Evolutionary conservation across 2,113 vertebrate species (phyloP), one percentile per base, ranked within the genome.

Genomic region (Heterotilapia buettikoferi): DNA sequence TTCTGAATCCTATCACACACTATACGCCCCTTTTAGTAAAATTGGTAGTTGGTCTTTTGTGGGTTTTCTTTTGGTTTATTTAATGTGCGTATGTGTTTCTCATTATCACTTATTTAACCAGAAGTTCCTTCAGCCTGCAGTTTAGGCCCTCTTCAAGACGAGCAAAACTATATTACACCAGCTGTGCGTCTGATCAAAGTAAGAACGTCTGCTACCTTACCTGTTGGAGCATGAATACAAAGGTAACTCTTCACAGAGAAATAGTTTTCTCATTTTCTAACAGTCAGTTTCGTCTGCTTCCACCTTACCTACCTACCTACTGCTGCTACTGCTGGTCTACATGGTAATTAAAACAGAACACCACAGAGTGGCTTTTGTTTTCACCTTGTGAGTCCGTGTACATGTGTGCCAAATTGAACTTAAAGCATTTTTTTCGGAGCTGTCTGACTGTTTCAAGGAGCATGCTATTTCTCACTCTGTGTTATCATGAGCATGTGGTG

Each of bases 361-460:
- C 45, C 9, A n/a, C 73, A 78, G 73, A 50, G 73, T 13, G 26
- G 16, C 26, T 78, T 52, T 78, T 50, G 73, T 78, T 78, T 52
- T 52, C 73, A 78, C 73, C 45, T 33, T 52, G 26, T 52, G 45
- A 78, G 71, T 4, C 24, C 18, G 1, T 50, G 43, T 78, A 5
- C 24, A 78, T 5, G 1, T 19, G 43, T 19, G 71, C 45, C 45
- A 86, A 88, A 90, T 89, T 12, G 84, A 18, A 80, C 21, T 78
- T 78, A 19, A 66, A 66, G 56, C 40, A 19, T 29, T 47, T 81
- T 84, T 36, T 83, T 47, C 16, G 1, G 16, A 81, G 81, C 26
- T 31, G 81, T 38, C 83, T 81, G 82, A 90, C 90, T 90, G 86
- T 87, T 90, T 88, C 79, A 83, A 57, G 73, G 84, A 76, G 63